Evolutionary conservation across 2,113 vertebrate genomes (phyloP), one percentile per base, ranked within the genome.

Genomic region (Siniperca chuatsi): DNA sequence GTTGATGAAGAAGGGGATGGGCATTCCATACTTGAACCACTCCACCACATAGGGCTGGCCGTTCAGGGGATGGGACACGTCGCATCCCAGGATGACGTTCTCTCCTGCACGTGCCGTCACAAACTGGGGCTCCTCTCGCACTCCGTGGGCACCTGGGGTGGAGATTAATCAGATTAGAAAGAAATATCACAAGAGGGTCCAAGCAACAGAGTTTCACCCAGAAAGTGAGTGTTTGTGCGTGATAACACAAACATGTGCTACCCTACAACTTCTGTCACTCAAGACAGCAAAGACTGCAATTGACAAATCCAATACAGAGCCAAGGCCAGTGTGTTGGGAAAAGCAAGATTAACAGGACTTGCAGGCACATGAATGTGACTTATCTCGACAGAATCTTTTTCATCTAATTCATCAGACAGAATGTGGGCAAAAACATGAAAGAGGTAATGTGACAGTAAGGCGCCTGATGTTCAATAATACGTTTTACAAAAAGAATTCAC

Each of bases 1-100:
- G 95, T 99, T 99, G 97, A 99, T 99, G 96, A 99, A 99, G 94
- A 99, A 99, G 85, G 98, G 98, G 91, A 99, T 99, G 92, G 98
- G 97, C 87, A 99, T 98, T 83, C 98, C 98, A 23, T 97, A 98
- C 95, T 99, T 99, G 96, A 99, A 99, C 98, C 98, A 99, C 96
- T 99, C 98, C 94, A 99, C 98, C 52, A 99, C 98, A 83, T 99
- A 99, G 92, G 98, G 98, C 92, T 98, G 97, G 90, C 97, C 97
- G 7, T 97, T 98, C 82, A 99, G 95, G 6, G 98, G 98, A 92
- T 97, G 97, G 95, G 97, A 96, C 93, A 98, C 97, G 86, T 99
- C 97, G 96, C 98, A 99, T 96, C 96, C 92, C 95, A 99, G 96
- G 93, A 99, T 97, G 93, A 99, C 97, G 8, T 95, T 95, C 95